Base-by-base conservation (phyloP, 1,140 invertebrate genomes). In the Zaprionus africanus region DNA sequence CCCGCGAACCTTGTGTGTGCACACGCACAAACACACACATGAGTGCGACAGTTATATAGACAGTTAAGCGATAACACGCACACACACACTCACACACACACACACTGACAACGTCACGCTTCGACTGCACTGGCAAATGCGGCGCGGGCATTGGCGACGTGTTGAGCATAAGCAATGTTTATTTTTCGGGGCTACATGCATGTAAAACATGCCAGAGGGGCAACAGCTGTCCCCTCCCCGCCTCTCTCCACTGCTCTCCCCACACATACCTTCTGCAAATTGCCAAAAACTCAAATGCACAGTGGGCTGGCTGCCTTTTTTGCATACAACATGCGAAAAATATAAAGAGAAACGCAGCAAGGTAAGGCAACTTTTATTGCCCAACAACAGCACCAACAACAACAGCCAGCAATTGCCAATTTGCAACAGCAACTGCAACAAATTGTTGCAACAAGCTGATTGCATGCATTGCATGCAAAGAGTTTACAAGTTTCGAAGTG, bases 151-250 rank as follows among this genome's bases (percentile, higher is more conserved):
- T 49, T 36, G 49, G 70, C 72, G 67, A 84, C 81, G 84, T 87
- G 84, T 76, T 53, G 65, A 59, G 84, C 81, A 87, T 90, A 84
- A 84, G 74, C 81, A 88, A 87, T 87, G 77, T 83, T 86, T 78
- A 82, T 79, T 79, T 77, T 79, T 70, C 70, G 61, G 28, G 41
- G 60, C 65, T 70, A 43, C 59, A 66, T 71, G 76, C 63, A 68
- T 79, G 83, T 87, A 68, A 71, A 82, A 86, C 76, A 87, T 57
- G 56, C 41, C 28, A 61, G 58, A 61, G 79, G 67, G 65, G 53
- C 59, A 36, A 13, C 22, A 17, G 0, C 38, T 34, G 19, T 54
- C 26, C 19, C 41, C 46, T 51, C 7, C 7, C 7, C 28, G 7
- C 28, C 7, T 31, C 22, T 26, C 61, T 62, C 41, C 79, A 46